Percentiles rank a stretch among this genome's conserved stretches.
Evolutionary conservation across 2,113 vertebrate species (phyloP).

Genomic region (Symphodus melops): DNA sequence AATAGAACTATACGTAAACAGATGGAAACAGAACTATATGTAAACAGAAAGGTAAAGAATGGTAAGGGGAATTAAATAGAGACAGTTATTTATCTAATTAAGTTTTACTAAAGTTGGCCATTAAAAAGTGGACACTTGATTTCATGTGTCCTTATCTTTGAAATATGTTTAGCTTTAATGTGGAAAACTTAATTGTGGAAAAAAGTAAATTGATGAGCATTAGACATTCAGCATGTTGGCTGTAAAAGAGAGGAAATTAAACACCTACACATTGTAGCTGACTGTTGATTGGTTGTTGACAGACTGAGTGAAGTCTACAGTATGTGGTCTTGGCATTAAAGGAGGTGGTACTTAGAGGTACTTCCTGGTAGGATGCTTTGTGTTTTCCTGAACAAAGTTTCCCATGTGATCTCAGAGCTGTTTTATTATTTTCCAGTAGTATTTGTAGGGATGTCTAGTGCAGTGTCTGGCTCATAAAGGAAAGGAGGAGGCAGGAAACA

Average conservation of each 20-base stretch:
- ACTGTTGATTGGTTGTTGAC: not conserved
- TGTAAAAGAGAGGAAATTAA: not conserved
- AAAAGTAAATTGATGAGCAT: not conserved
- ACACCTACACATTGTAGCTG: not conserved
- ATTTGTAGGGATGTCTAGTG: not conserved
- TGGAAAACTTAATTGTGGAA: not conserved
- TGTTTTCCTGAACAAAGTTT: conserved; percentile 30
- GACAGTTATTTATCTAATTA: not conserved
- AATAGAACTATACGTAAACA: too few relatives aligned
- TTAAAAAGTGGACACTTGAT: not conserved
- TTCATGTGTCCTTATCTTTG: not conserved
- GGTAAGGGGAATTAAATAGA: too few relatives aligned
- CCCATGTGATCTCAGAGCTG: not conserved
- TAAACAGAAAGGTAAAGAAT: too few relatives aligned
- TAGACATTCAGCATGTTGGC: not conserved
- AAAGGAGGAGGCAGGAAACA: conserved; percentile 37
- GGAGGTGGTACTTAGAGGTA: not conserved
- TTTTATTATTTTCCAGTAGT: not conserved
- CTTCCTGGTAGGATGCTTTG: conserved; percentile 31
- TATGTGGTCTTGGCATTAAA: conserved; percentile 5
- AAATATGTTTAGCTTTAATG: not conserved
- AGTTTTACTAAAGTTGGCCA: not conserved
- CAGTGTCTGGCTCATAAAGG: conserved; percentile 23
- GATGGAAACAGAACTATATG: too few relatives aligned
- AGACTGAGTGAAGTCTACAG: not conserved